Evolutionary conservation across 2,113 vertebrate species (phyloP), one percentile per base, ranked within the genome.

Genomic region (Sebastes schlegelii): DNA sequence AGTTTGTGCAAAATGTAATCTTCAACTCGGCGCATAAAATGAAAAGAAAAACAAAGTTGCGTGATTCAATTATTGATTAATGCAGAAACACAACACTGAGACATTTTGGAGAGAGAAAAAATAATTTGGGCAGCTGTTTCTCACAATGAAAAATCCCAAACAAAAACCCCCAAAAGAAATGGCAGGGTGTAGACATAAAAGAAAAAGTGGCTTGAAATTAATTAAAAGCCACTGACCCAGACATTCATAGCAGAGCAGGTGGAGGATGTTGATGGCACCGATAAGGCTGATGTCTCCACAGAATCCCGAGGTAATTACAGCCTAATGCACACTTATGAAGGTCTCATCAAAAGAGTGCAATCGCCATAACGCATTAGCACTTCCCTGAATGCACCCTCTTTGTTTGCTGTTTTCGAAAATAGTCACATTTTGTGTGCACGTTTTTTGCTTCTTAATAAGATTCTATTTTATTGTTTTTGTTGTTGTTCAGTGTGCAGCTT

Each of bases 251-350:
- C 63, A 79, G 72, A 80, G 58, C 63, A 80, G 43, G 34, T 71
- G 61, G 46, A 79, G 79, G 82, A 73, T 66, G 12, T 48, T 60
- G 74, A 86, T 75, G 73, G 40, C 62, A 58, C 57, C 58, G 80
- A 89, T 89, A 74, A 21, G 34, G 64, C 80, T 70, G 46, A 84
- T 83, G 66, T 82, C 70, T 84, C 62, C 57, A 52, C 55, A 60
- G 71, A 84, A 61, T 79, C 46, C 69, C 13, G 4, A 80, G 72
- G 62, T 85, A 92, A 90, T 79, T 85, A 40, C 72, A 77, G 74
- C 71, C 72, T 82, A 88, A 89, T 80, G 58, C 75, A 71, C 64
- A 42, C 48, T 74, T 79, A 55, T 80, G 75, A 86, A 86, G 79
- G 66, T 88, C 57, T 82, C 57, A 83, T 79, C 63, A 79, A 80